Conservation (phyloP, 1,140 invertebrate genomes). For the Cotesia vestalis region DNA sequence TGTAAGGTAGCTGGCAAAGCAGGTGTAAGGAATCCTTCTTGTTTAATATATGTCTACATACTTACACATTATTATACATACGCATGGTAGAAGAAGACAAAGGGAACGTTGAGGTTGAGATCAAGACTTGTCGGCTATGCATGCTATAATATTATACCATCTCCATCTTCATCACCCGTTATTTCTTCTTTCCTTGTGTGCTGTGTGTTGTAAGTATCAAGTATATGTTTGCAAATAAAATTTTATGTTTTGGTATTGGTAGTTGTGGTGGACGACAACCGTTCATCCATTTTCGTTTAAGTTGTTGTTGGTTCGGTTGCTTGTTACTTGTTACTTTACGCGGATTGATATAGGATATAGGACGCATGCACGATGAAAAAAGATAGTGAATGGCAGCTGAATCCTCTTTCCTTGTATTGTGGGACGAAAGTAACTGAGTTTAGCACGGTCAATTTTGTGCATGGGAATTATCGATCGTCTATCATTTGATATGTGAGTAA, state of each 20-base stretch:
- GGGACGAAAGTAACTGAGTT: conserved; percentile 54
- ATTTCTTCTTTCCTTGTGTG: conserved; percentile 49
- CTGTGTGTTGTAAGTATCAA: conserved; percentile 12
- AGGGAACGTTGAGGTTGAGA: conserved; percentile 14
- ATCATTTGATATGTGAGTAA: neutral
- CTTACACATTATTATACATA: neutral
- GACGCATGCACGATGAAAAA: conserved; percentile 14
- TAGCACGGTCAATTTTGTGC: conserved; percentile 29
- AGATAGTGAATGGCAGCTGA: conserved; percentile 52
- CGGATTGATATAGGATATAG: conserved; percentile 24
- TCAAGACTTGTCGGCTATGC: conserved; percentile 32
- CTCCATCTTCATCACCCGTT: conserved; percentile 47
- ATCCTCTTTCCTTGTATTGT: conserved; percentile 35
- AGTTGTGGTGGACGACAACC: conserved; percentile 26
- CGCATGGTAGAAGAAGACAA: conserved; percentile 23
- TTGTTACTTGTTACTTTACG: conserved; percentile 38
- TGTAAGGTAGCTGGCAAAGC: conserved; percentile 49
- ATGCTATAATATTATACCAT: conserved; percentile 34
- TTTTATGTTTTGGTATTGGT: too few relatives aligned
- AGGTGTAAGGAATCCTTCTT: conserved; percentile 55
- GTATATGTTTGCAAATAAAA: too few relatives aligned
- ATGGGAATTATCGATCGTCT: too few relatives aligned
- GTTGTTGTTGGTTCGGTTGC: neutral
- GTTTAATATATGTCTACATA: conserved; percentile 23
- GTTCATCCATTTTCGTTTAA: conserved; percentile 27